Percentiles rank a stretch among this genome's conserved stretches.
Conservation (phyloP, 1,140 invertebrate species). For the Diabrotica virgifera region DNA sequence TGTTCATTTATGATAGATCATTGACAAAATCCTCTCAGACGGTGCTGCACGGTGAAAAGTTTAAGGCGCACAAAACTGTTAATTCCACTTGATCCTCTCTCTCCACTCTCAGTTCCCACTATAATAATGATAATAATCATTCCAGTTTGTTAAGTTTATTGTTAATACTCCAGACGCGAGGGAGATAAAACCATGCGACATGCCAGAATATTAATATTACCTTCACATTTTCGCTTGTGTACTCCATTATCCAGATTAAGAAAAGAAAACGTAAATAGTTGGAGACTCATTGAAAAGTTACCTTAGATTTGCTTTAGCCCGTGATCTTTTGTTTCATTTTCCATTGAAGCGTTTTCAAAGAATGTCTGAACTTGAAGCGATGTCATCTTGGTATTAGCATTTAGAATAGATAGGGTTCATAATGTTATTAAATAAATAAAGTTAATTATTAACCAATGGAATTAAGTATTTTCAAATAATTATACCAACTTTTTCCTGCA, state of each 20-base stretch:
- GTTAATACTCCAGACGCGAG: constrained; percentile 19
- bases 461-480: no score
- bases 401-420: no score
- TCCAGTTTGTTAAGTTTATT: constrained; percentile 30
- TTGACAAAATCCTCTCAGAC: background rate
- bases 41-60: background rate
- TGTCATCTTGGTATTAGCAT: no score
- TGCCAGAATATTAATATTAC: constrained; percentile 6
- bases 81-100: constrained; percentile 15
- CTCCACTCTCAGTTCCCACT: constrained; percentile 5
- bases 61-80: constrained; percentile 13
- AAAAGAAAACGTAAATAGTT: background rate
- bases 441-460: no score
- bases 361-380: no score
- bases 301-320: background rate
- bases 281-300: background rate
- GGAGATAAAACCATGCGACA: constrained; percentile 10
- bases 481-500: no score
- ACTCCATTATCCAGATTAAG: background rate
- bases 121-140: constrained; percentile 27
- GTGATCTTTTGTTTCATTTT: background rate
- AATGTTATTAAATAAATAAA: no score
- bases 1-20: no score
- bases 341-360: background rate
- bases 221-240: constrained; percentile 2